Percentiles rank a stretch among this genome's conserved stretches.
Evolutionary conservation across 2,888 invertebrate species (phyloP).

Genomic region (Synanthedon myopaeformis): DNA sequence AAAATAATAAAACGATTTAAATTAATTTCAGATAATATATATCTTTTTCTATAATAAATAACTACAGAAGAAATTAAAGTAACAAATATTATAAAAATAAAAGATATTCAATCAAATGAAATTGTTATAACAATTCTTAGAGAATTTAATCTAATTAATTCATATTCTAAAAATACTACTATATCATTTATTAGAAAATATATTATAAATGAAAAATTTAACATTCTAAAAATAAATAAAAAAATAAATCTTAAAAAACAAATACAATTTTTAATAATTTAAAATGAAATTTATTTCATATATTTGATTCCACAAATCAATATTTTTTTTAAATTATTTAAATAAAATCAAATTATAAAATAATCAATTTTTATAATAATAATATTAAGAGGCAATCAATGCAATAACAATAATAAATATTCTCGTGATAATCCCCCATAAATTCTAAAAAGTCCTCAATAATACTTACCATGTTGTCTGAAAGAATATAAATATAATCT

Average conservation of each 20-base stretch:
- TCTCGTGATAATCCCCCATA: slow-evolving; percentile 60
- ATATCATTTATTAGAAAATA: slow-evolving; percentile 59
- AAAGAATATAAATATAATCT: slow-evolving; percentile 74
- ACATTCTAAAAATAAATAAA: slow-evolving; percentile 54
- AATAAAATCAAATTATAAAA: slow-evolving; percentile 64
- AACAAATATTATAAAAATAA: slow-evolving; percentile 75
- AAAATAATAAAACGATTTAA: slow-evolving; percentile 74
- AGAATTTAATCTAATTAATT: slow-evolving; percentile 64
- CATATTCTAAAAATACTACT: slow-evolving; percentile 66
- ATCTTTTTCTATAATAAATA: slow-evolving; percentile 73
- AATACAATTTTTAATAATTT: slow-evolving; percentile 62
- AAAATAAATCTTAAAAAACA: slow-evolving; percentile 63
- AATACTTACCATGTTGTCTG: slow-evolving; percentile 72
- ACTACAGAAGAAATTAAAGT: slow-evolving; percentile 76
- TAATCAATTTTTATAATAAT: slow-evolving; percentile 68
- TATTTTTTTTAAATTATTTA: slow-evolving; percentile 77
- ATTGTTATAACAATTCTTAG: slow-evolving; percentile 59
- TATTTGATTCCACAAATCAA: slow-evolving; percentile 76
- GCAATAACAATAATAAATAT: slow-evolving; percentile 72
- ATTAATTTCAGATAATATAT: slow-evolving; percentile 71
- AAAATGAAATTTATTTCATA: slow-evolving; percentile 58
- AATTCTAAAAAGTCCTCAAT: slow-evolving; percentile 64
- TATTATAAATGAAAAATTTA: slow-evolving; percentile 44
- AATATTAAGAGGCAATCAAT: slow-evolving; percentile 75
- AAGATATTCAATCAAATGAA: slow-evolving; percentile 74